A percentile compares a stretch with the other conserved stretches of the same genome.
These are phyloP conservation scores for Ageneiosus marmoratus DNA, from an alignment of 2,113 vertebrate species.

Conservation along the genomic window DNA sequence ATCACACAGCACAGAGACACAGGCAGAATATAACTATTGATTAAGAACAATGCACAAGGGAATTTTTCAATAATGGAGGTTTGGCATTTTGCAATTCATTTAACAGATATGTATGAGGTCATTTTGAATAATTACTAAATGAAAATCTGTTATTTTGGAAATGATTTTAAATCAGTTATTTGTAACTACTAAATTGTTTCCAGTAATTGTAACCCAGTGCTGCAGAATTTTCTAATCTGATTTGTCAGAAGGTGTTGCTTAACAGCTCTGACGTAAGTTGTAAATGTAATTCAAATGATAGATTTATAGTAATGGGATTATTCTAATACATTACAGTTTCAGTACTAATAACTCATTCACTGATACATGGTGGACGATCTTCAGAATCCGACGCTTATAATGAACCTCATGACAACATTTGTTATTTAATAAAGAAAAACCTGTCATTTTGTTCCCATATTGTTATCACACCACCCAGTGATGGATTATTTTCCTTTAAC, in stretches of 20 bases:
- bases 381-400: background rate
- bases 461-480: background rate
- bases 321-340: background rate
- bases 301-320: background rate
- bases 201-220: background rate
- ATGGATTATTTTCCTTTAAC: background rate
- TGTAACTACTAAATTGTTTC: too few species aligned
- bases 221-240: background rate
- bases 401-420: too few species aligned
- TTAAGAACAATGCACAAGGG: background rate
- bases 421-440: background rate
- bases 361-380: background rate
- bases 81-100: background rate
- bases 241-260: background rate
- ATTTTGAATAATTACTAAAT: background rate
- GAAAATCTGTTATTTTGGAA: background rate
- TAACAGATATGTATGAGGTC: background rate
- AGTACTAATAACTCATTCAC: background rate
- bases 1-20: background rate
- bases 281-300: background rate
- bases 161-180: too few species aligned
- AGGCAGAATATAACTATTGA: slow-evolving; percentile 2
- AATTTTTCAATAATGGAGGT: background rate
- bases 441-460: background rate
- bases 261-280: background rate